Base-by-base conservation (phyloP, 2,797 vertebrate genomes). In the Holocentrus rufus region DNA sequence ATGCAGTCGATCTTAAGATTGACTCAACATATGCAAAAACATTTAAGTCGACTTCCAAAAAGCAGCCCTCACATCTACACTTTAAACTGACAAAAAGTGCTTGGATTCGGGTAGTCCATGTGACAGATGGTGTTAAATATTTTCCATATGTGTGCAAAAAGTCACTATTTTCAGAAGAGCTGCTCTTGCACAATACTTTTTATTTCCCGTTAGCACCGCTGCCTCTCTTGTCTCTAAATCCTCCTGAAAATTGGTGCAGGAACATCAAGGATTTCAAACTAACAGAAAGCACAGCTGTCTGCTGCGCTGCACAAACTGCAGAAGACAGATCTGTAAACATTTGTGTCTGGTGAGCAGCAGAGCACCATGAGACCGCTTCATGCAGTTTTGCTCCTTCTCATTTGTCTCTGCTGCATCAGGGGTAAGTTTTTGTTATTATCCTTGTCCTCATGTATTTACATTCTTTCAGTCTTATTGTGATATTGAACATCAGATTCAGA, bases 61-160 rank as follows among this genome's bases (percentile, higher is more conserved):
- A 67, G 63, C 63, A 63, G 54, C 36, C 17, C 30, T 65, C 49
- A 18, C 56, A 65, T 80, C 76, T 52, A 55, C 60, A 36, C 52
- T 70, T 60, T 44, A 70, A 82, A 79, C 64, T 55, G 36, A 18
- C 1, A 10, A 7, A 80, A 78, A 55, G 1, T 67, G 47, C 62
- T 75, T 85, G 81, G 81, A 80, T 74, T 76, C 73, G 80, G 76
- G 74, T 83, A 23, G 70, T 89, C 75, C 85, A 87, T 83, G 80
- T 90, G 83, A 90, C 92, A 89, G 74, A 89, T 88, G 89, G 85
- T 82, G 78, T 65, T 72, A 93, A 93, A 94, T 94, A 85, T 88
- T 89, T 95, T 93, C 93, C 94, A 95, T 85, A 89, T 94, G 94
- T 73, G 88, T 78, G 77, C 66, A 77, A 85, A 86, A 82, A 82